phyloP scores from a whole-genome alignment of 2,888 invertebrate genomes.

The Agonopterix heracliana region DNA sequence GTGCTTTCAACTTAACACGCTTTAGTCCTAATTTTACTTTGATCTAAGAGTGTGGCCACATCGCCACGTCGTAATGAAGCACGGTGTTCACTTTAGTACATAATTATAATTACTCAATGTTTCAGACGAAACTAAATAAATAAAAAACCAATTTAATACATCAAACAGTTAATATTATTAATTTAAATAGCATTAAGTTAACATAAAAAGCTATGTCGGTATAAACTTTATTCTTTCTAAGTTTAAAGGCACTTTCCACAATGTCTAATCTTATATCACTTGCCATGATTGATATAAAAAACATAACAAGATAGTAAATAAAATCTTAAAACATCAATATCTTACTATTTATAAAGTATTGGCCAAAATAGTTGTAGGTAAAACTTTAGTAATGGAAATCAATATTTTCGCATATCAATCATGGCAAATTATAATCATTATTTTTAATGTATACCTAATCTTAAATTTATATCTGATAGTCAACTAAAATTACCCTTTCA shows the following conservation, averaged over 20 bases:
- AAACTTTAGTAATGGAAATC: background rate
- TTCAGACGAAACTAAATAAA: constrained; percentile 5
- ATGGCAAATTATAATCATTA: constrained; percentile 35
- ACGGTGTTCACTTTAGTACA: no score
- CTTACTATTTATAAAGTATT: background rate
- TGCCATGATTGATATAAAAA: constrained; percentile 50
- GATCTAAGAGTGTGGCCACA: no score
- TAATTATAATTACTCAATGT: no score
- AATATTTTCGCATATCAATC: constrained; percentile 24
- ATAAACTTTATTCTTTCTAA: constrained; percentile 73
- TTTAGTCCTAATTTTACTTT: no score
- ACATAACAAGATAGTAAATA: constrained; percentile 17
- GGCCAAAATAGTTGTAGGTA: background rate
- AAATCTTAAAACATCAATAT: constrained; percentile 15
- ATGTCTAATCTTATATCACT: constrained; percentile 55
- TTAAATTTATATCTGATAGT: constrained; percentile 41
- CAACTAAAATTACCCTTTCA: constrained; percentile 62
- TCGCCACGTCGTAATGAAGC: no score
- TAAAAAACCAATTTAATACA: constrained; percentile 49
- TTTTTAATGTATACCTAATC: no score
- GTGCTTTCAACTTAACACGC: no score
- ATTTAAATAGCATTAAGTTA: constrained; percentile 73
- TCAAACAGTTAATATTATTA: constrained; percentile 73
- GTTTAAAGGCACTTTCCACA: constrained; percentile 74
- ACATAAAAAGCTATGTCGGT: constrained; percentile 75